These are phyloP conservation scores for Cathartes aura DNA, from an alignment of 2,113 vertebrate genomes.

Conservation along the genomic window DNA sequence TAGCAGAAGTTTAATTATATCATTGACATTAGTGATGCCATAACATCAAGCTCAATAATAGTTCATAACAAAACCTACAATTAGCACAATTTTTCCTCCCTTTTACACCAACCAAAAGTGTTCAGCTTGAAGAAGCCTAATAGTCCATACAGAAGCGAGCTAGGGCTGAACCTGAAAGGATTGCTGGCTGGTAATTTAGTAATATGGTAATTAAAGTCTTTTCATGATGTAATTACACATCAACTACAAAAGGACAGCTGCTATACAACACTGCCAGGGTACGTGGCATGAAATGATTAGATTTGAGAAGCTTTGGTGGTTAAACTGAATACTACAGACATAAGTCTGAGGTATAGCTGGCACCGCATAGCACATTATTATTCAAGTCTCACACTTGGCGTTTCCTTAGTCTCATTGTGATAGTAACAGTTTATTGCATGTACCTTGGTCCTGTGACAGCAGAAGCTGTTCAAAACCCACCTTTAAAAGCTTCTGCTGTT, in stretches of 20 bases:
- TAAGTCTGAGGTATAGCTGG: conserved; percentile 62
- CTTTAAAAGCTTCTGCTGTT: not conserved
- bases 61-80: conserved; percentile 58
- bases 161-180: conserved; percentile 58
- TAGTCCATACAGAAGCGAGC: conserved; percentile 44
- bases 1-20: conserved; percentile 68
- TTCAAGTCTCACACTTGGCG: conserved; percentile 37
- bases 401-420: conserved; percentile 41
- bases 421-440: conserved; percentile 35
- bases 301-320: conserved; percentile 48
- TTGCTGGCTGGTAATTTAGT: conserved; percentile 56
- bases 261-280: conserved; percentile 42
- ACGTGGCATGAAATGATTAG: conserved; percentile 26
- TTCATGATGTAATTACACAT: conserved; percentile 51
- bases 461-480: conserved; percentile 11
- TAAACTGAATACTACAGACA: conserved; percentile 69
- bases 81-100: conserved; percentile 42
- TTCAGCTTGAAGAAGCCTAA: conserved; percentile 32
- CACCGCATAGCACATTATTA: conserved; percentile 23
- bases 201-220: conserved; percentile 65
- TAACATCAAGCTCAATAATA: conserved; percentile 57
- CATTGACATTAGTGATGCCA: conserved; percentile 66
- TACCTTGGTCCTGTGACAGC: conserved; percentile 11
- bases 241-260: conserved; percentile 50
- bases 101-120: conserved; percentile 30